Percentiles rank a stretch among this genome's conserved stretches.
These are phyloP conservation scores for Ameiurus melas DNA, from an alignment of 2,113 vertebrate genomes.

Conservation along the genomic window DNA sequence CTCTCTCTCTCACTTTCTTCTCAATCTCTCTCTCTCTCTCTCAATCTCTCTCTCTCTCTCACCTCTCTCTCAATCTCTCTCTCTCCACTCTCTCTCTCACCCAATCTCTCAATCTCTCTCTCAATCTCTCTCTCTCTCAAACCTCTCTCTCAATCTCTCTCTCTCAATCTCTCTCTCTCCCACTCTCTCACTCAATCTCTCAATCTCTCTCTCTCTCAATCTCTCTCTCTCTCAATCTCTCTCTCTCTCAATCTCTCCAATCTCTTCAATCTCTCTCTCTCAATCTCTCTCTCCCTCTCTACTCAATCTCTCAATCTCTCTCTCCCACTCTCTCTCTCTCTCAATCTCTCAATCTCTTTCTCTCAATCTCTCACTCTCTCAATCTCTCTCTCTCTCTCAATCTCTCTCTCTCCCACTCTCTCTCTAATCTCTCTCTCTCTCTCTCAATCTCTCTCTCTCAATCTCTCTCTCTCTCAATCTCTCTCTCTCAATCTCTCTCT, in stretches of 20 bases:
- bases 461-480: no score
- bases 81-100: not conserved
- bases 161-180: not conserved
- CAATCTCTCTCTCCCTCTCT: no score
- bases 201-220: not conserved
- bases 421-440: conserved; percentile 8
- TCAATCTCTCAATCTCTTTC: not conserved
- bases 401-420: conserved; percentile 21
- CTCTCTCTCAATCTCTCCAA: conserved; percentile 14
- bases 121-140: not conserved
- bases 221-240: conserved; percentile 23
- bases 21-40: not conserved
- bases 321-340: conserved; percentile 42
- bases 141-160: conserved; percentile 36
- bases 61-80: conserved; percentile 36
- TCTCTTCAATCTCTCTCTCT: not conserved
- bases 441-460: not conserved
- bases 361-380: not conserved
- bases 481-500: not conserved
- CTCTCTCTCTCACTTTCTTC: not conserved
- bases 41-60: not conserved
- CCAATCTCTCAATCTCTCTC: not conserved
- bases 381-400: not conserved
- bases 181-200: no score
- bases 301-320: not conserved